phyloP scores from a whole-genome alignment of 2,797 vertebrate genomes.

The Anguilla marmorata region DNA sequence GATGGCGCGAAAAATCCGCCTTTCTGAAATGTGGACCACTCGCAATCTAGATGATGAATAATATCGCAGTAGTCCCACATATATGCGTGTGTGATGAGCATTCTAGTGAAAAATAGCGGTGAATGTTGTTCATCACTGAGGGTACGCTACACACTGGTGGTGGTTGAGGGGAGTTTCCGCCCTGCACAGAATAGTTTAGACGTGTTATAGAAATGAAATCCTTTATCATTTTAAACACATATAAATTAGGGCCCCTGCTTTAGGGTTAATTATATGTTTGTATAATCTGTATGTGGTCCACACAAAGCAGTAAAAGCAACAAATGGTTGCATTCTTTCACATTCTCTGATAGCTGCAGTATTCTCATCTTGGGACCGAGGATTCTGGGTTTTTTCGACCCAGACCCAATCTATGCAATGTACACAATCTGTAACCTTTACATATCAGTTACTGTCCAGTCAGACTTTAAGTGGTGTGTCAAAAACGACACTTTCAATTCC shows the following conservation, averaged over 20 bases:
- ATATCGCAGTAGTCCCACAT: neutral
- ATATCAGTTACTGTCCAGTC: neutral
- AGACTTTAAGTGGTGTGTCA: neutral
- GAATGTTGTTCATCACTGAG: neutral
- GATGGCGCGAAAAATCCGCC: slow-evolving; percentile 1
- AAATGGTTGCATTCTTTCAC: neutral
- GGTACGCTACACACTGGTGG: neutral
- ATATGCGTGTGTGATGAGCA: neutral
- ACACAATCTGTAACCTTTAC: neutral
- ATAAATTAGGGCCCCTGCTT: neutral
- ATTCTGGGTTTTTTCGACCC: neutral
- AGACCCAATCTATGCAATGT: neutral
- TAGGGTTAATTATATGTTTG: neutral
- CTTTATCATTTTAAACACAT: neutral
- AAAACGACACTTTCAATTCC: neutral
- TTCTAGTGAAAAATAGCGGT: neutral
- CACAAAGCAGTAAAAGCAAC: neutral
- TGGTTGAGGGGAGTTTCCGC: neutral
- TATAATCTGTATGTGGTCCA: neutral
- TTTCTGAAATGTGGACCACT: neutral
- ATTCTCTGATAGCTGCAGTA: neutral
- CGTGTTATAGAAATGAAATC: neutral
- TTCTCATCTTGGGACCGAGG: neutral
- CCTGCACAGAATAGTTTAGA: neutral
- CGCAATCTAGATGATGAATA: neutral